A percentile compares a stretch with the other conserved stretches of the same genome.
Conservation (phyloP, 1,140 invertebrate species). For the Patella vulgata region DNA sequence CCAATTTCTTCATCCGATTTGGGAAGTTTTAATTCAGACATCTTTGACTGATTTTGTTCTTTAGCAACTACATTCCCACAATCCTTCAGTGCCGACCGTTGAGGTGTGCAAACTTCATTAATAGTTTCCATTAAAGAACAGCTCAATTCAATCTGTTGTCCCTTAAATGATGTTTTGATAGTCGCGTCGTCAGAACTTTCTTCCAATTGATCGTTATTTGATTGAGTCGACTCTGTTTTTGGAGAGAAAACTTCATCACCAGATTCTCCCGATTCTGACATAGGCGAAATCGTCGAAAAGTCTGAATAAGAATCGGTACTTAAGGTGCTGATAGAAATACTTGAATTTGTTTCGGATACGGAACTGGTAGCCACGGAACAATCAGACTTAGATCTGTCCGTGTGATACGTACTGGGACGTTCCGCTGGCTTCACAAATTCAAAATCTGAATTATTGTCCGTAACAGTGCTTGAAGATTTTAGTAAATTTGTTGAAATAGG, state of each 20-base stretch:
- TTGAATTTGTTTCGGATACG: background rate
- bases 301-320: background rate
- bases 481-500: constrained; percentile 45
- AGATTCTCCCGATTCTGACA: background rate
- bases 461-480: constrained; percentile 32
- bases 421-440: too few species aligned
- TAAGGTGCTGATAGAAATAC: background rate
- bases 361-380: background rate
- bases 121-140: constrained; percentile 41
- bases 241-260: constrained; percentile 1
- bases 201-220: background rate
- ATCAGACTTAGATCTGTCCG: background rate
- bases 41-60: background rate
- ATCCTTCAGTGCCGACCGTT: background rate
- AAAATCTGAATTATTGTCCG: background rate
- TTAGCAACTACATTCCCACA: constrained; percentile 2
- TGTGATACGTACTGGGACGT: too few species aligned
- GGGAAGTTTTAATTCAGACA: too few species aligned
- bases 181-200: constrained; percentile 7
- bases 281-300: background rate
- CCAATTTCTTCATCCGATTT: constrained; percentile 1
- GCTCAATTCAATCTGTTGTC: constrained; percentile 25
- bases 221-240: background rate
- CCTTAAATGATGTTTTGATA: constrained; percentile 2
- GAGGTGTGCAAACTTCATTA: constrained; percentile 37